phyloP scores from a whole-genome alignment of 1,140 invertebrate species.

The Drosophila quadrilineata region DNA sequence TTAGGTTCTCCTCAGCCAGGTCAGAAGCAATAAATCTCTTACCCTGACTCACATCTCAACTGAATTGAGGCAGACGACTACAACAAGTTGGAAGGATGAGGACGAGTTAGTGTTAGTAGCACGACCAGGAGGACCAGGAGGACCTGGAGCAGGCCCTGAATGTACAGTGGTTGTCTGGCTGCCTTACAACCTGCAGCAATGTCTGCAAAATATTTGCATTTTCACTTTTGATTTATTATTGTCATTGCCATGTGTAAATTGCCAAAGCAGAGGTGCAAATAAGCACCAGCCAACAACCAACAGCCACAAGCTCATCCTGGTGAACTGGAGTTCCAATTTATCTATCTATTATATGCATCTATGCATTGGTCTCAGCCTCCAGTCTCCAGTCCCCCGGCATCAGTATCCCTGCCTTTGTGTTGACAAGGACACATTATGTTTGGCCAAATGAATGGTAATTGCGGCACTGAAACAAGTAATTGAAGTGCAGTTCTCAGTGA shows the following conservation, averaged over 20 bases:
- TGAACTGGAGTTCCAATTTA: too few relatives aligned
- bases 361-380: background rate
- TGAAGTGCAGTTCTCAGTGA: conserved; percentile 63
- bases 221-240: conserved; percentile 81
- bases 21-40: conserved; percentile 63
- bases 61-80: conserved; percentile 23
- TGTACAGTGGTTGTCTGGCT: conserved; percentile 9
- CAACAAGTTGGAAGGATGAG: conserved; percentile 7
- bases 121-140: background rate
- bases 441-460: conserved; percentile 77
- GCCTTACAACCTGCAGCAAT: conserved; percentile 27
- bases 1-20: conserved; percentile 7
- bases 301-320: conserved; percentile 2
- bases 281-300: conserved; percentile 52
- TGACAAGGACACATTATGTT: conserved; percentile 77
- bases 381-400: too few relatives aligned
- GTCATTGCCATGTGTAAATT: conserved; percentile 78
- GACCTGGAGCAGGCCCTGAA: background rate
- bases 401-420: too few relatives aligned
- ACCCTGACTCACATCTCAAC: conserved; percentile 1
- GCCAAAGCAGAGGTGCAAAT: conserved; percentile 75
- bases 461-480: conserved; percentile 77
- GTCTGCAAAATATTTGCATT: conserved; percentile 77
- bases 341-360: conserved; percentile 7
- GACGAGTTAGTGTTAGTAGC: background rate